Percentiles rank a stretch among this genome's conserved stretches.
These are phyloP conservation scores for Rotaria socialis DNA, from an alignment of 2,888 invertebrate species.

Conservation along the genomic window DNA sequence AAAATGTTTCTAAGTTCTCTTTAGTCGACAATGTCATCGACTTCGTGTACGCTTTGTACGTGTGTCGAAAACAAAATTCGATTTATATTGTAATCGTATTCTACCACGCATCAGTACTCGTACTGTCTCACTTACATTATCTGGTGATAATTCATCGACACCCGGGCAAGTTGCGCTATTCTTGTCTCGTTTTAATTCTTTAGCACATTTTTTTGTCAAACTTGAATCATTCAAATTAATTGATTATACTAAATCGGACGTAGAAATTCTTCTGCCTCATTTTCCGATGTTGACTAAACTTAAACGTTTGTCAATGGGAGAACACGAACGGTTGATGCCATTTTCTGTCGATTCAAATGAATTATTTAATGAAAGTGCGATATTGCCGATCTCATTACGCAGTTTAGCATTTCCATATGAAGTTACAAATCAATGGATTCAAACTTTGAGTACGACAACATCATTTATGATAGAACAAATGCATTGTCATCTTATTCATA, in stretches of 20 bases:
- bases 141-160: not conserved
- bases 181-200: not conserved
- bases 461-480: not conserved
- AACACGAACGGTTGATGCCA: not conserved
- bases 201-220: not conserved
- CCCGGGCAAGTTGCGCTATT: not conserved
- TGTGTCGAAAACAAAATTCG: not conserved
- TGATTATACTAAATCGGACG: not conserved
- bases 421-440: not conserved
- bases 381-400: not conserved
- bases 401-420: conserved; percentile 4
- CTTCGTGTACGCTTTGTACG: not conserved
- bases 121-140: not conserved
- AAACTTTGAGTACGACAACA: not conserved
- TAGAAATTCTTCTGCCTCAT: not conserved
- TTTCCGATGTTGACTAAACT: not conserved
- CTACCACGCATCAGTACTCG: not conserved
- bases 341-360: not conserved
- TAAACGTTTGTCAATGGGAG: not conserved
- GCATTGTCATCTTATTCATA: not conserved
- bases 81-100: not conserved
- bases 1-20: not conserved
- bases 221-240: not conserved
- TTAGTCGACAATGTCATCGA: not conserved
- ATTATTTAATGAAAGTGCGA: not conserved